phyloP scores from a whole-genome alignment of 2,113 vertebrate species.

The Brachirus orientalis region DNA sequence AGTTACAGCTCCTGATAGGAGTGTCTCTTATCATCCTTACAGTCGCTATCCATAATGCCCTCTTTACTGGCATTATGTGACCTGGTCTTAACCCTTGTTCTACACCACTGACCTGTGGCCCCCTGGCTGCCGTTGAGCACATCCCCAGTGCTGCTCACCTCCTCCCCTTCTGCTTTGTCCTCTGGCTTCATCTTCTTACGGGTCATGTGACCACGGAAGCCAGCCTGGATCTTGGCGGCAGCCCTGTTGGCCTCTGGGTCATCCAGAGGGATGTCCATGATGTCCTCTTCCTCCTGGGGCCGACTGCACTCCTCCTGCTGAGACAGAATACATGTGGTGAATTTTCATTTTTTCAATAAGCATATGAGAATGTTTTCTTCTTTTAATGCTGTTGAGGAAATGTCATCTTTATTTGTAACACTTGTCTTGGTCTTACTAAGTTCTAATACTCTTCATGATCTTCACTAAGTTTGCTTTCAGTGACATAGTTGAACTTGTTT shows the following conservation, averaged over 20 bases:
- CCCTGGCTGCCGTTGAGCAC: constrained; percentile 75
- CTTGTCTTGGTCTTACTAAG: no score
- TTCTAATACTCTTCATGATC: no score
- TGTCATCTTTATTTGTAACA: no score
- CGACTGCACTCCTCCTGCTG: constrained; percentile 92
- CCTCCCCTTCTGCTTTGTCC: constrained; percentile 88
- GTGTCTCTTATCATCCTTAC: constrained; percentile 25
- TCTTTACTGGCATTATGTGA: constrained; percentile 32
- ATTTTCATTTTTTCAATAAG: not conserved
- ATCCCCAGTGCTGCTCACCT: constrained; percentile 88
- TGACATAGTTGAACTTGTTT: constrained; percentile 3
- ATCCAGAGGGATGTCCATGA: constrained; percentile 96
- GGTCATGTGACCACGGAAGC: constrained; percentile 98
- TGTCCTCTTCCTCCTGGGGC: constrained; percentile 92
- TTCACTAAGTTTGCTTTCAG: constrained; percentile 17
- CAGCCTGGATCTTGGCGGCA: constrained; percentile 97
- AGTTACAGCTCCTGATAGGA: constrained; percentile 13
- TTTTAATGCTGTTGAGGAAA: not conserved
- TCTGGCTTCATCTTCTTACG: constrained; percentile 98
- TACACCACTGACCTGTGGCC: constrained; percentile 72
- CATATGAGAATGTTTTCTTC: not conserved
- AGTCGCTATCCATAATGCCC: constrained; percentile 42
- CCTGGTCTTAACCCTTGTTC: constrained; percentile 44
- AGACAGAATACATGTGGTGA: constrained; percentile 4
- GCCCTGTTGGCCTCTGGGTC: constrained; percentile 96